Conservation (phyloP, 2,888 invertebrate species). For the Trimorus sp. region DNA sequence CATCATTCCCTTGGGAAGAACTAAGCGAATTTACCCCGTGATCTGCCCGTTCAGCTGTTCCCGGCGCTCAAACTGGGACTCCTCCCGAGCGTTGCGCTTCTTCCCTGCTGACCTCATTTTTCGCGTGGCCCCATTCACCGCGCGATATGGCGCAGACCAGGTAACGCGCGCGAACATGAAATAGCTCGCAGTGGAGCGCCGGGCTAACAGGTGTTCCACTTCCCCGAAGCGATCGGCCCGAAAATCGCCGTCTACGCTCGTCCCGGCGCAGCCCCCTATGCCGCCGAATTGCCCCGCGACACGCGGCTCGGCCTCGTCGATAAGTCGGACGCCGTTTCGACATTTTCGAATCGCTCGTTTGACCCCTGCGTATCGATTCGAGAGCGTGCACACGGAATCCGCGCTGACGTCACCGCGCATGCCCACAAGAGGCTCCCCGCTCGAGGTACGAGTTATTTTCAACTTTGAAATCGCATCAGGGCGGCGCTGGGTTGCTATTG, state of each 20-base stretch:
- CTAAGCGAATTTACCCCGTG: too few species aligned
- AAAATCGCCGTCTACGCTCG: constrained; percentile 36
- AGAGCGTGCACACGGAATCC: constrained; percentile 51
- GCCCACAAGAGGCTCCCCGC: constrained; percentile 37
- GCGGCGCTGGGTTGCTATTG: background rate
- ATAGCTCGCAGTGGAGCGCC: constrained; percentile 59
- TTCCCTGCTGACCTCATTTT: constrained; percentile 65
- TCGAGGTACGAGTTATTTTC: constrained; percentile 55
- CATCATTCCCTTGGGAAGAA: too few species aligned
- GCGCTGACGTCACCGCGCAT: constrained; percentile 48
- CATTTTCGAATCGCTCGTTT: constrained; percentile 55
- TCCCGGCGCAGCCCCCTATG: constrained; percentile 8
- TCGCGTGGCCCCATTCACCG: constrained; percentile 62
- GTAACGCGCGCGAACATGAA: constrained; percentile 62
- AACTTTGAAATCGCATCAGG: constrained; percentile 37
- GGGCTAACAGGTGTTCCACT: constrained; percentile 66
- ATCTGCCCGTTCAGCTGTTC: too few species aligned
- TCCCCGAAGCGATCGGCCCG: constrained; percentile 50
- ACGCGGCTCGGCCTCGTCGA: constrained; percentile 18
- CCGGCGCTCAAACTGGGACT: too few species aligned
- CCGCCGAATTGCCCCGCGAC: constrained; percentile 1
- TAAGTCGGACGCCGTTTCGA: constrained; percentile 43
- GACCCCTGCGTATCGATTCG: constrained; percentile 63
- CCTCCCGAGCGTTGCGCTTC: constrained; percentile 49
- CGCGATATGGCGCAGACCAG: constrained; percentile 57